These are phyloP conservation scores for Agraylea sexmaculata DNA, from an alignment of 1,140 invertebrate species.

Conservation along the genomic window DNA sequence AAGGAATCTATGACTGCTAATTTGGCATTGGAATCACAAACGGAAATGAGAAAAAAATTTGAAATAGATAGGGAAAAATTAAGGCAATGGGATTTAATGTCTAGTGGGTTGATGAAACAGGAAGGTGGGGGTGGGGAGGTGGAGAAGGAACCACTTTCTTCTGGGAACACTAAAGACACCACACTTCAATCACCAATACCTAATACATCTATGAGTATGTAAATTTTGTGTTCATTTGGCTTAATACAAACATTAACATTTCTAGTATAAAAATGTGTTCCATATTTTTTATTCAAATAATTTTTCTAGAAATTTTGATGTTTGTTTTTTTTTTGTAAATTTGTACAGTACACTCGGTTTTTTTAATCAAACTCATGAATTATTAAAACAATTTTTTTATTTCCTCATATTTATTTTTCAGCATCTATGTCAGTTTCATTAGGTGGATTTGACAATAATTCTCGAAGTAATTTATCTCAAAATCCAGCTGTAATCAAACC, in stretches of 20 bases:
- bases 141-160: too few species aligned
- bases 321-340: background rate
- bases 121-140: conserved; percentile 34
- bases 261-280: too few species aligned
- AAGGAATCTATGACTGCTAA: too few species aligned
- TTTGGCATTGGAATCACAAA: conserved; percentile 26
- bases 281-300: background rate
- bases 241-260: too few species aligned
- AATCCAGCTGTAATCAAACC: conserved; percentile 26
- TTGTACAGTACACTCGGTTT: background rate
- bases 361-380: conserved; percentile 2
- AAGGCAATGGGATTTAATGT: conserved; percentile 77
- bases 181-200: too few species aligned
- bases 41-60: conserved; percentile 30
- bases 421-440: conserved; percentile 42
- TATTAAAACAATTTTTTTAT: conserved; percentile 1
- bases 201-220: background rate
- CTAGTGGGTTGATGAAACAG: conserved; percentile 53
- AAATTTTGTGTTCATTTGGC: too few species aligned
- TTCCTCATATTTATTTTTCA: conserved; percentile 22
- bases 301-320: background rate
- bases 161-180: too few species aligned
- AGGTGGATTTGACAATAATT: conserved; percentile 31
- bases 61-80: conserved; percentile 75
- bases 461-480: conserved; percentile 27